These are phyloP conservation scores for Nasonia longicornis DNA, from an alignment of 1,140 invertebrate genomes.

Conservation along the genomic window DNA sequence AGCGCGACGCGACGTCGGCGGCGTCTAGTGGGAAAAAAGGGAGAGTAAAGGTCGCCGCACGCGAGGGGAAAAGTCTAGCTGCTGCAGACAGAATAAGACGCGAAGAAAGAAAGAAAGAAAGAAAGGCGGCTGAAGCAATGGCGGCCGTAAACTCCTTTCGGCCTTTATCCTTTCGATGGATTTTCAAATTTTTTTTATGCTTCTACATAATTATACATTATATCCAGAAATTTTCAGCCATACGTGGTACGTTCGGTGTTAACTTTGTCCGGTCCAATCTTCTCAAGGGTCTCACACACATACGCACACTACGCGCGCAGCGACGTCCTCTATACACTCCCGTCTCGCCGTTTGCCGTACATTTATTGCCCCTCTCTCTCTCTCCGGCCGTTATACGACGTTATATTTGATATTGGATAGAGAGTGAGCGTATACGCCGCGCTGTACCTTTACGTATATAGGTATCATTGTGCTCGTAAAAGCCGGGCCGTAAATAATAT, in stretches of 20 bases:
- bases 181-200: too few relatives aligned
- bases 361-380: conserved; percentile 65
- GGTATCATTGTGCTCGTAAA: conserved; percentile 68
- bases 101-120: background rate
- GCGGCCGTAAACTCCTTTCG: conserved; percentile 63
- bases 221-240: too few relatives aligned
- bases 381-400: conserved; percentile 61
- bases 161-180: conserved; percentile 56
- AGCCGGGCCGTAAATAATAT: conserved; percentile 67
- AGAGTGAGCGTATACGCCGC: conserved; percentile 31
- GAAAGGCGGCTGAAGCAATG: conserved; percentile 30
- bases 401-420: conserved; percentile 71
- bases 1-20: background rate
- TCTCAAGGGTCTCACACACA: conserved; percentile 31
- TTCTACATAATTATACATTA: too few relatives aligned
- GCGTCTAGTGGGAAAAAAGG: background rate
- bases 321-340: background rate
- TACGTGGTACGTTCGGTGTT: too few relatives aligned
- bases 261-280: background rate
- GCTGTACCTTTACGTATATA: conserved; percentile 48
- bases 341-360: conserved; percentile 66
- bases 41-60: conserved; percentile 35
- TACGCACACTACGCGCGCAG: conserved; percentile 15
- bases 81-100: conserved; percentile 1
- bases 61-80: background rate